Percentiles rank a stretch among this genome's conserved stretches.
Evolutionary conservation across 2,113 vertebrate species (phyloP).

Genomic region (Oreochromis tanganicae): DNA sequence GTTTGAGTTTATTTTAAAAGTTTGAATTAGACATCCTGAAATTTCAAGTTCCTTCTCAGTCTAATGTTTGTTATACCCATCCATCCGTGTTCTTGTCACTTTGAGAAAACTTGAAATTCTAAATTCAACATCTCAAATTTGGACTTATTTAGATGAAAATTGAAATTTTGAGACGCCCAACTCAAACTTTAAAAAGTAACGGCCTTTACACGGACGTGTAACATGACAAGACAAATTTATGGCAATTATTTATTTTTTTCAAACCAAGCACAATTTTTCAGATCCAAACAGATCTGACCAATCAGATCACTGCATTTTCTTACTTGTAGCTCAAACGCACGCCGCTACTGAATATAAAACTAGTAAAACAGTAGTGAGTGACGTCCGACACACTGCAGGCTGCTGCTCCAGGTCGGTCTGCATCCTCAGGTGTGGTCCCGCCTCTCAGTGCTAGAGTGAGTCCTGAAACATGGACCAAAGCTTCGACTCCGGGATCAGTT

Average conservation of each 20-base stretch:
- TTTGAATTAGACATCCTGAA: background rate
- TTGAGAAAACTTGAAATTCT: rapidly evolving
- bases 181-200: rapidly evolving
- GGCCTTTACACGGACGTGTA: background rate
- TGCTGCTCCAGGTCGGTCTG: background rate
- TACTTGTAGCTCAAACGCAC: rapidly evolving
- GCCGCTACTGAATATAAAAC: background rate
- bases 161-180: background rate
- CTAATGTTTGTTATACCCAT: background rate
- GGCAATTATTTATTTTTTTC: rapidly evolving
- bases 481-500: background rate
- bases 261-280: background rate
- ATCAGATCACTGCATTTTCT: background rate
- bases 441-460: rapidly evolving
- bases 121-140: background rate
- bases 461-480: background rate
- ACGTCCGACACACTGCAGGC: background rate
- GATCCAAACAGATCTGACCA: background rate
- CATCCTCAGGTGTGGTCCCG: background rate
- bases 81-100: background rate
- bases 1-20: background rate
- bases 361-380: background rate
- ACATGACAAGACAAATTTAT: background rate
- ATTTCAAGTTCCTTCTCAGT: rapidly evolving
- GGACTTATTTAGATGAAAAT: rapidly evolving